Conservation (phyloP, 2,797 vertebrate species). For the Enteromius fasciolatus region DNA sequence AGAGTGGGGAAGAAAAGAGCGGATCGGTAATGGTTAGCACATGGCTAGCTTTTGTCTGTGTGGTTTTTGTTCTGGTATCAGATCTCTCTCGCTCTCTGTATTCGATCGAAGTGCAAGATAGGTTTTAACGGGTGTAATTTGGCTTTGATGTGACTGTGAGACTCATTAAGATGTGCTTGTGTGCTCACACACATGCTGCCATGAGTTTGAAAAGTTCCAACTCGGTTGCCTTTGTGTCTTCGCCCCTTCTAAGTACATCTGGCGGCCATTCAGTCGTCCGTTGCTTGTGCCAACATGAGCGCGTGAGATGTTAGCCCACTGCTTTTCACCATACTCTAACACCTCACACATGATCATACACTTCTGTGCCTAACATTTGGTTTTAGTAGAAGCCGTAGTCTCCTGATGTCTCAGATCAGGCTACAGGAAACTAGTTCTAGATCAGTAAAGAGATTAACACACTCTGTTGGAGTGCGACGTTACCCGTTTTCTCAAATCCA, state of each 20-base stretch:
- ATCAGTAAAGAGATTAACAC: not conserved
- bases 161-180: slow-evolving; percentile 74
- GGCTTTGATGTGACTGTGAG: slow-evolving; percentile 79
- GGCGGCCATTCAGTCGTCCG: slow-evolving; percentile 72
- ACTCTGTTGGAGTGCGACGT: not conserved
- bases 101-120: slow-evolving; percentile 75
- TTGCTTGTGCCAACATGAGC: slow-evolving; percentile 71
- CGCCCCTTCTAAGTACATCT: slow-evolving; percentile 71
- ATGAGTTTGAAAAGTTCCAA: slow-evolving; percentile 64
- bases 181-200: slow-evolving; percentile 63
- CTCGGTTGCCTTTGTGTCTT: slow-evolving; percentile 67
- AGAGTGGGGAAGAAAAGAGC: slow-evolving; percentile 72
- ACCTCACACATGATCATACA: slow-evolving; percentile 48
- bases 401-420: not conserved
- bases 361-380: slow-evolving; percentile 61
- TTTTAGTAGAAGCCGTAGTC: slow-evolving; percentile 1
- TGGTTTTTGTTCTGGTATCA: slow-evolving; percentile 78
- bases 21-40: slow-evolving; percentile 82
- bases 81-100: slow-evolving; percentile 60
- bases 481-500: not conserved
- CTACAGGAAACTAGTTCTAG: not conserved
- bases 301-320: slow-evolving; percentile 72
- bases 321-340: slow-evolving; percentile 68
- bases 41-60: slow-evolving; percentile 82
- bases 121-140: slow-evolving; percentile 83